Base-by-base conservation (phyloP, 2,113 vertebrate species). In the Zapus hudsonius region DNA sequence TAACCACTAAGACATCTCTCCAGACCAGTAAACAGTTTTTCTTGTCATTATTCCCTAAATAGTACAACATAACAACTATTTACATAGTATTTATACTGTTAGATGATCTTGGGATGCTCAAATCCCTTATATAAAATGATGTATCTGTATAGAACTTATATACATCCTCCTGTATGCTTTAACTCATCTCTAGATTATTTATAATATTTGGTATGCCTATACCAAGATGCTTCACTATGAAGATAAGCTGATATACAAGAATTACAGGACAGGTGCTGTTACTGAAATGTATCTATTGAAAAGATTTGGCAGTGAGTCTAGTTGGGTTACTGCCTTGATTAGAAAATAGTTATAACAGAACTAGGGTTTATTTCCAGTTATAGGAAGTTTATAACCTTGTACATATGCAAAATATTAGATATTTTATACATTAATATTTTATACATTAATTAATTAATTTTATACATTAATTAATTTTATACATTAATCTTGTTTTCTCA, bases 301-400 rank as follows among this genome's bases (percentile, higher is more conserved):
- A 86, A 72, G 86, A 76, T 36, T 86, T 89, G 42, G 7, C 42
- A 78, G 31, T 88, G 11, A 74, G 64, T 70, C 79, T 88, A 66
- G 55, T 89, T 93, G 70, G 27, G 78, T 95, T 79, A 44, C 31
- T 40, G 3, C 33, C 44, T 29, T 64, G 16, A 69, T 59, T 75
- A n/a, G 15, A 84, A 88, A 82, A 27, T 87, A 67, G 80, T 95
- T 79, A 66, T 64, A n/a, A 63, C 22, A 81, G 33, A 89, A 89
- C 91, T 90, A 84, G n/a, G 67, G 67, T 76, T 94, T 90, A 75
- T 82, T 84, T 90, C 87, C 75, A 17, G 57, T 76, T 89, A 52
- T 31, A 42, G 59, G 78, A 85, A 57, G 42, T 12, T 20, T 82
- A 63, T 25, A 6, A 67, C 8, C 5, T 10, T 76, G 0, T 79